These are phyloP conservation scores for Plotosus lineatus DNA, from an alignment of 2,113 vertebrate species.

Conservation along the genomic window DNA sequence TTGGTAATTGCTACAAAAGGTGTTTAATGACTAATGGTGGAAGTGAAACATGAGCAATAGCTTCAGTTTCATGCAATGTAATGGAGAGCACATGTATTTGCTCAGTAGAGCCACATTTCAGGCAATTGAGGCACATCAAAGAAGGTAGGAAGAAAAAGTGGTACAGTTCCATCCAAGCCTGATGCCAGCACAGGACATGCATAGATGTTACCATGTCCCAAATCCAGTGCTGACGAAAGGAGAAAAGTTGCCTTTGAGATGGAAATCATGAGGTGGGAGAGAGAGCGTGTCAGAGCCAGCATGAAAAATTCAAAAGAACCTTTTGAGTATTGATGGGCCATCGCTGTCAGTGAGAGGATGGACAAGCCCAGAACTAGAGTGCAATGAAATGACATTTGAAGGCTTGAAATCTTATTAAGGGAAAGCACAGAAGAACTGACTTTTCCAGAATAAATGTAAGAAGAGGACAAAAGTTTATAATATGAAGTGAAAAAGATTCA, in stretches of 20 bases:
- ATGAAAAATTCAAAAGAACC: conserved; percentile 56
- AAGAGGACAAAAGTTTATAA: conserved; percentile 8
- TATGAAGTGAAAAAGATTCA: neutral
- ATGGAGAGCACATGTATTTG: neutral
- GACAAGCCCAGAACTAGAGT: conserved; percentile 27
- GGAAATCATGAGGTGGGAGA: conserved; percentile 54
- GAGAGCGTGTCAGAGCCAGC: conserved; percentile 46
- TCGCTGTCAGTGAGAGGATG: conserved; percentile 44
- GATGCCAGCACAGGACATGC: conserved; percentile 29
- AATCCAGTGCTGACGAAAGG: conserved; percentile 42
- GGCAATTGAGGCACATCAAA: conserved; percentile 40
- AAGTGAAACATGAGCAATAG: conserved; percentile 10
- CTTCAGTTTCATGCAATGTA: neutral
- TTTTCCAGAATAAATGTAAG: conserved; percentile 26
- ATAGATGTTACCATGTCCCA: conserved; percentile 50
- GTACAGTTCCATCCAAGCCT: neutral
- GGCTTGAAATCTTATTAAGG: conserved; percentile 28
- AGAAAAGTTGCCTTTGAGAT: conserved; percentile 54
- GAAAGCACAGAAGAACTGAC: neutral
- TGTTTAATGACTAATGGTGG: conserved; percentile 12
- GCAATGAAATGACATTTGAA: conserved; percentile 40
- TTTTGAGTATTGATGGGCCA: conserved; percentile 55
- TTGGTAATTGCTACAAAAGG: conserved; percentile 16
- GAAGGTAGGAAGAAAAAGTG: conserved; percentile 5
- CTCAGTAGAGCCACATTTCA: conserved; percentile 12